These are phyloP conservation scores for Cecidostiba fungosa DNA, from an alignment of 2,888 invertebrate genomes.

Conservation along the genomic window DNA sequence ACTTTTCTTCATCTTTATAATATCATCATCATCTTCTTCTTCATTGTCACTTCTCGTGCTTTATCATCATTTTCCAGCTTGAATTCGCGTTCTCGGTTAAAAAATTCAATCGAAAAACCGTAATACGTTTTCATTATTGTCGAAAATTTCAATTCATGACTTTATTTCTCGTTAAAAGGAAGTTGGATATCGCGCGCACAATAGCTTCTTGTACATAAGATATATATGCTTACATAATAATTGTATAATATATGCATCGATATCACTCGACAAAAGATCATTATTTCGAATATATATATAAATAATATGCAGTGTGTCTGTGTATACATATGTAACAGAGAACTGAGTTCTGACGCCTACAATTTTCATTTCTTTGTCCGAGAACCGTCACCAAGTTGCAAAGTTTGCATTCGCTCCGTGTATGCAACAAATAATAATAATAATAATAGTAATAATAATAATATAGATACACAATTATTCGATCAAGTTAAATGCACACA, in stretches of 20 bases:
- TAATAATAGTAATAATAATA: constrained; percentile 35
- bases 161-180: constrained; percentile 48
- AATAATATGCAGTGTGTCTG: constrained; percentile 48
- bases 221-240: constrained; percentile 23
- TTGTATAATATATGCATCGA: constrained; percentile 22
- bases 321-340: constrained; percentile 12
- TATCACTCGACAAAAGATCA: constrained; percentile 34
- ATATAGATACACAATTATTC: constrained; percentile 23
- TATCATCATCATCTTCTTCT: not conserved
- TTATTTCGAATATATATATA: constrained; percentile 8
- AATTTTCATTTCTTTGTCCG: constrained; percentile 34
- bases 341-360: constrained; percentile 51
- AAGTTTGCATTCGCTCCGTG: not conserved
- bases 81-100: not conserved
- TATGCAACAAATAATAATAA: constrained; percentile 34
- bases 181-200: constrained; percentile 15
- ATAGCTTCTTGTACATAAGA: constrained; percentile 38
- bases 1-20: not conserved
- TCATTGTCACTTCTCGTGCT: not conserved
- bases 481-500: constrained; percentile 26
- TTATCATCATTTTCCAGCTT: not conserved
- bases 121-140: constrained; percentile 56
- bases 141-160: constrained; percentile 60
- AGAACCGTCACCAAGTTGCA: constrained; percentile 19
- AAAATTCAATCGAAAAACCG: constrained; percentile 40